phyloP scores from a whole-genome alignment of 2,888 invertebrate genomes.

The Steromphala cineraria region DNA sequence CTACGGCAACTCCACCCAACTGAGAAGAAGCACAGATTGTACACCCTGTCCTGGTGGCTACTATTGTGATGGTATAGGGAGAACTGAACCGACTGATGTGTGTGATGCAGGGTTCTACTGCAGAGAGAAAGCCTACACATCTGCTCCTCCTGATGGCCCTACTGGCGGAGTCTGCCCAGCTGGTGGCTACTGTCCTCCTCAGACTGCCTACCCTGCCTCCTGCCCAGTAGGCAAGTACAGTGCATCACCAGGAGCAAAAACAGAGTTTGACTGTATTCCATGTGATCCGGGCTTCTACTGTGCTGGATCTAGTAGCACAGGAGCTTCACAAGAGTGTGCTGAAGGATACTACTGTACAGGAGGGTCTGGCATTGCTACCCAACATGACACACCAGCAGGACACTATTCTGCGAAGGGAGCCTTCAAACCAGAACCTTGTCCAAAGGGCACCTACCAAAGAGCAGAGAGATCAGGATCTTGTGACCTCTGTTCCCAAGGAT shows the following conservation, averaged over 20 bases:
- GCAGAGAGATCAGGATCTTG: slow-evolving; percentile 57
- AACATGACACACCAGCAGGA: slow-evolving; percentile 64
- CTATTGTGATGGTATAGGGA: slow-evolving; percentile 73
- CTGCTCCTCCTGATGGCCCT: slow-evolving; percentile 72
- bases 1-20: slow-evolving; percentile 69
- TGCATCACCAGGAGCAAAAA: slow-evolving; percentile 69
- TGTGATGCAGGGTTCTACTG: slow-evolving; percentile 72
- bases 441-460: slow-evolving; percentile 66
- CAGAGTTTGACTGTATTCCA: slow-evolving; percentile 68
- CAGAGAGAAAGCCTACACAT: slow-evolving; percentile 71
- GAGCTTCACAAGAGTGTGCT: slow-evolving; percentile 64
- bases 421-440: slow-evolving; percentile 71
- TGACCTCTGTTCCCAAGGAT: slow-evolving; percentile 69
- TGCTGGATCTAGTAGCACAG: slow-evolving; percentile 68
- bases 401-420: slow-evolving; percentile 69
- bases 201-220: slow-evolving; percentile 63
- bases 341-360: slow-evolving; percentile 73
- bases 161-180: slow-evolving; percentile 72
- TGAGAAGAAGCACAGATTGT: slow-evolving; percentile 69
- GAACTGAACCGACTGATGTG: slow-evolving; percentile 67
- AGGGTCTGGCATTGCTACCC: slow-evolving; percentile 67
- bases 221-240: slow-evolving; percentile 71
- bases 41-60: slow-evolving; percentile 73
- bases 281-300: slow-evolving; percentile 73
- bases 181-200: slow-evolving; percentile 72